Evolutionary conservation across 2,888 invertebrate species (phyloP), one percentile per base, ranked within the genome.

Genomic region (Nymphalis polychloros): DNA sequence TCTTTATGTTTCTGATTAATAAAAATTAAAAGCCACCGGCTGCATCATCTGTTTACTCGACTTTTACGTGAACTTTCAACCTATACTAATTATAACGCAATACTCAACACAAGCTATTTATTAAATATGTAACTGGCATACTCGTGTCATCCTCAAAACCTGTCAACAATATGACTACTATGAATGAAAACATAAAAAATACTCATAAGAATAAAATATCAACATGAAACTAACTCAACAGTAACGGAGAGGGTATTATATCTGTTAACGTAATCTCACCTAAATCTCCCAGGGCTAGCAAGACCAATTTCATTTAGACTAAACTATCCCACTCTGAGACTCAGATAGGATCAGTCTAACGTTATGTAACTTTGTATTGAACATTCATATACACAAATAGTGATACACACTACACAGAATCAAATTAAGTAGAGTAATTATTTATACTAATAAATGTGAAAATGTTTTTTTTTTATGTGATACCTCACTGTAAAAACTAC

Each of bases 241-340:
- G 17, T 13, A 27, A 16, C 10, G 23, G 27, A 23, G 27, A 53
- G 53, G 13, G 16, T 53, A 27, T 27, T 27, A 17, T 55, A 31
- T 31, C 16, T 55, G 53, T 55, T 31, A 31, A 55, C 27, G 7
- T 55, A 55, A 55, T 55, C 53, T 17, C 23, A 27, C 8, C n/a
- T 2, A 27, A 60, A 48, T 27, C 48, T 60, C 60, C 17, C 27
- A 59, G 8, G 48, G 48, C 23, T n/a, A 59, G 20, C 48, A 23
- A 47, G 47, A 48, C 60, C 23, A n/a, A 47, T 60, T 41, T 23
- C 48, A 60, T 27, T 60, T 27, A 60, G n/a, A 60, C n/a, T 60
- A 47, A 60, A 60, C 23, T 60, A 60, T 27, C 48, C 48, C 16
- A 60, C 48, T 27, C 27, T n/a, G 17, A 19, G 60, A 60, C 47